Base-by-base conservation (phyloP, 2,113 vertebrate species). In the Puma concolor region DNA sequence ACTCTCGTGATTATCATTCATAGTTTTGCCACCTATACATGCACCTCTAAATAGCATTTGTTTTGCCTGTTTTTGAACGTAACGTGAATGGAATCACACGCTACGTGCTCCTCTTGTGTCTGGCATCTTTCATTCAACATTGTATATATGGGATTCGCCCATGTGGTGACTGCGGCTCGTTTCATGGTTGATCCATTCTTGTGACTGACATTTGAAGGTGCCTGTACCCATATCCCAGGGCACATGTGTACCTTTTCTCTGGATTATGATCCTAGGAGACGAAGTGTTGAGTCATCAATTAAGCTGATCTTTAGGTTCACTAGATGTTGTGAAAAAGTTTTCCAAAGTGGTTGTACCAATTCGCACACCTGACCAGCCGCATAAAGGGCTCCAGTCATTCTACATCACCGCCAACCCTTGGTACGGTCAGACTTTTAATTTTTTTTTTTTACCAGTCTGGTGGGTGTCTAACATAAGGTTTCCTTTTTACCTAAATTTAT, bases 401-500 rank as follows among this genome's bases (percentile, higher is more conserved):
- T 57, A 5, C 13, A 17, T 86, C 63, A n/a, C 90, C 63, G 25
- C 79, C 91, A 60, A 0, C 87, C 87, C 25, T 93, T 33, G 33
- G 25, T 71, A n/a, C 31, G 41, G 6, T 95, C 52, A 87, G 52
- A 50, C 50, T 80, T 83, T 50, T 48, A 16, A 21, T 86, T 48
- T 69, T 79, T 72, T 72, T 44, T 48, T 76, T 79, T 72, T 44
- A 38, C 38, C 74, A 90, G 0, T 33, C 60, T 57, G 13, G 33
- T 72, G 29, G 33, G 87, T 71, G 50, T 74, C 25, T 77, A 85
- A n/a, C 14, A 1, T 48, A 54, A 88, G 76, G 38, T 85, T 93
- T 91, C 88, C 72, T 93, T 92, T 94, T 81, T 83, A 54, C 83
- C n/a, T 95, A 36, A 95, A 94, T 64, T 84, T 95, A 67, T 66